Percentiles rank a stretch among this genome's conserved stretches.
These are phyloP conservation scores for Cyanocitta stelleri DNA, from an alignment of 2,113 vertebrate species.

Conservation along the genomic window DNA sequence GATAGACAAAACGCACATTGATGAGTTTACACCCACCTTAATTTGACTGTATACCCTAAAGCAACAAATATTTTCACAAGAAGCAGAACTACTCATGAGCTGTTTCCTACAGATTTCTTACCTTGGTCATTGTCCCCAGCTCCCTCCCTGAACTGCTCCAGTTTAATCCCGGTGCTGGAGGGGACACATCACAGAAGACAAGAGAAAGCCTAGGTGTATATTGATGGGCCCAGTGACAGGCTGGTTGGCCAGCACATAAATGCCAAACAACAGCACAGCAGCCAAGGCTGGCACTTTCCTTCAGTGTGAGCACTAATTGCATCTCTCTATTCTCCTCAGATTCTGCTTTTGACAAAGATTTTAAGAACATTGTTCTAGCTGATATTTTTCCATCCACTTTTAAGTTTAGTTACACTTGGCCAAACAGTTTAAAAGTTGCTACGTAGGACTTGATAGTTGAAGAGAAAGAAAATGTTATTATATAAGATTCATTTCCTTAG, in stretches of 20 bases:
- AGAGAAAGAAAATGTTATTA: neutral
- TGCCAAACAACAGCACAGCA: neutral
- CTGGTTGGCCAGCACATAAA: neutral
- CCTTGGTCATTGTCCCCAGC: neutral
- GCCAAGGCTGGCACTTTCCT: neutral
- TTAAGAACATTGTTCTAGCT: neutral
- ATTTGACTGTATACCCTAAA: neutral
- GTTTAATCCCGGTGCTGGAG: neutral
- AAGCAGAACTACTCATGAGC: neutral
- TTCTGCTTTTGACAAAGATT: neutral
- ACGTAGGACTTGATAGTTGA: neutral
- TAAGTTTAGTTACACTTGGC: neutral
- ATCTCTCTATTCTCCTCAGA: neutral
- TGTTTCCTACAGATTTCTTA: neutral
- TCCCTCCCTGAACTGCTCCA: neutral
- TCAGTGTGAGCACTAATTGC: neutral
- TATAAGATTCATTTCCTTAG: slow-evolving; percentile 5
- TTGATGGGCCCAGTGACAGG: neutral
- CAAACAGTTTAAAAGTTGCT: neutral
- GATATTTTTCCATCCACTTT: neutral
- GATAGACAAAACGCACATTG: fast-evolving
- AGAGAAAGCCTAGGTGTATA: neutral
- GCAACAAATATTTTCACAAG: neutral
- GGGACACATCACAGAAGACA: neutral
- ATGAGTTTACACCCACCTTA: neutral